Evolutionary conservation across 2,797 vertebrate species (phyloP), one percentile per base, ranked within the genome.

Genomic region (Enteromius paludinosus): DNA sequence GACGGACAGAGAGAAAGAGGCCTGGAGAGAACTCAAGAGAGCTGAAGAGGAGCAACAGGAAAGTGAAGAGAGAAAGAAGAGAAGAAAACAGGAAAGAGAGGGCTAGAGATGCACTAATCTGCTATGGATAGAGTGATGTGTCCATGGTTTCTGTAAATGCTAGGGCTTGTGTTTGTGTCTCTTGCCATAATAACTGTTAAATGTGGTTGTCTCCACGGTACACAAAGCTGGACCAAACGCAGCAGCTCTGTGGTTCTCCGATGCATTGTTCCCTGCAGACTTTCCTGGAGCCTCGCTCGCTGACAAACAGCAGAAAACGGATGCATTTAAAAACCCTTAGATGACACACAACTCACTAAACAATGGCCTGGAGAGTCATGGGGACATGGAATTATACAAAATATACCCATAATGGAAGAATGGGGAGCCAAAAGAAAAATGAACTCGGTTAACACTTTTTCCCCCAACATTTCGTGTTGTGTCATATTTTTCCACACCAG

Each of bases 251-350:
- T 88, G 69, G 89, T 84, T 84, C 72, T 87, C 88, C 90, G 89
- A 70, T 7, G 83, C 89, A 92, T 93, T 93, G 92, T 92, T 91
- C 91, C 78, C 81, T 83, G 81, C 87, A 83, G 84, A 82, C 89
- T 89, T 87, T 83, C 85, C 88, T 87, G 79, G 87, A 87, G 86
- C 83, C 80, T 91, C 76, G 87, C 80, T 91, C 76, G 87, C 88
- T 88, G 91, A 93, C 90, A 93, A 92, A 93, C 90, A 81, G 92
- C 43, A 90, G 87, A 87, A 89, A 85, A 90, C 79, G 87, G 84
- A 89, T 87, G 91, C 86, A 86, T 87, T 83, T 88, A 83, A 85
- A 89, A 85, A 89, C 89, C 91, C 89, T 91, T 90, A 92, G 87
- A 84, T 85, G 89, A 80, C 90, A 79, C 85, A 78, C 86, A 84